Conservation (phyloP, 2,113 vertebrate genomes). For the Nipponia nippon region DNA sequence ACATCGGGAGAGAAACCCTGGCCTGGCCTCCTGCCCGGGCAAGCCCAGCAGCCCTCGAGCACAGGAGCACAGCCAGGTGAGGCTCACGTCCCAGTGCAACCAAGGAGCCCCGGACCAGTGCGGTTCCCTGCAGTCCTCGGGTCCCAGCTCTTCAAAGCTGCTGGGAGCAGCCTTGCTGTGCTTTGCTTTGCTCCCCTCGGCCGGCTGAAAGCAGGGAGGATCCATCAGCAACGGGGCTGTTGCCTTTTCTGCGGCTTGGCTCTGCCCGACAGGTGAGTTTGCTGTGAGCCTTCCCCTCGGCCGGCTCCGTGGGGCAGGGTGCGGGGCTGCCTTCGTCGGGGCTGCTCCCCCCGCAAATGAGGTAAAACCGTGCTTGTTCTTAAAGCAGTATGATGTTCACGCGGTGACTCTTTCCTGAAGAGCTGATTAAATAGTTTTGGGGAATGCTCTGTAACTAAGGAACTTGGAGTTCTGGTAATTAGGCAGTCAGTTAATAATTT, state of each 20-base stretch:
- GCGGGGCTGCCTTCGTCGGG: neutral
- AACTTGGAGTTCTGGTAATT: neutral
- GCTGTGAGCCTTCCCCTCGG: neutral
- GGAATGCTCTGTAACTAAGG: neutral
- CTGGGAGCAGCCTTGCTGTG: neutral
- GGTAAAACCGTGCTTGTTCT: neutral
- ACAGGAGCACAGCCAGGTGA: neutral
- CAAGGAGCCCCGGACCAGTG: neutral
- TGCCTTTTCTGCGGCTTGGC: neutral
- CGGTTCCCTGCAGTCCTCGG: rapidly evolving
- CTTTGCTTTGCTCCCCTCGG: neutral
- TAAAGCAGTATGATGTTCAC: rapidly evolving
- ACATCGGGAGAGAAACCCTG: neutral
- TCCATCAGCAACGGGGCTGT: neutral
- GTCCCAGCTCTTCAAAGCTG: neutral
- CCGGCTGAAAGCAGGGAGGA: neutral
- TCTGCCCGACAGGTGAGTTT: neutral
- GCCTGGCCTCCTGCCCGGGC: neutral
- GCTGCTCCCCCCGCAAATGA: neutral
- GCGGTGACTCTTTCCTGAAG: neutral
- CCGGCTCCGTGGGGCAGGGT: rapidly evolving
- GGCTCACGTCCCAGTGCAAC: neutral
- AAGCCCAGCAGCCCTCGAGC: neutral
- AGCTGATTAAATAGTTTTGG: neutral
- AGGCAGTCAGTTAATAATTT: neutral